phyloP scores from a whole-genome alignment of 2,113 vertebrate genomes.

The Caretta caretta region DNA sequence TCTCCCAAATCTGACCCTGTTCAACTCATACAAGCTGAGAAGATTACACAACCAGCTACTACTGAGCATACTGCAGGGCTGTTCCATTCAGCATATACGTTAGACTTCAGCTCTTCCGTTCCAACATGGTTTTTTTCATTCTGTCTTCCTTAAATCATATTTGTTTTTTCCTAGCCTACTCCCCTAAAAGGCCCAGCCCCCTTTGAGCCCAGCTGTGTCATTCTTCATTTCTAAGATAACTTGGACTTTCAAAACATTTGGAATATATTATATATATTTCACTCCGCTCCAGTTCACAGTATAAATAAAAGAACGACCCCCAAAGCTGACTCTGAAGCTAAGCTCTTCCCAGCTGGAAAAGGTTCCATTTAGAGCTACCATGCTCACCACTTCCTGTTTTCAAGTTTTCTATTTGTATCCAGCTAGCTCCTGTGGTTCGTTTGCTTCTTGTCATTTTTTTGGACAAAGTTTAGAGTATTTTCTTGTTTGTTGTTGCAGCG shows the following conservation, averaged over 20 bases:
- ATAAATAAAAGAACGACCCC: neutral
- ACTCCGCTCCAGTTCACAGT: neutral
- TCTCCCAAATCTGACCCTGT: neutral
- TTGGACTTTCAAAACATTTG: neutral
- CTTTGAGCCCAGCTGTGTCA: neutral
- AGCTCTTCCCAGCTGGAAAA: neutral
- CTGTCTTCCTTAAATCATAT: neutral
- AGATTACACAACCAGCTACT: neutral
- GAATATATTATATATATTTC: neutral
- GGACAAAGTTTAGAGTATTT: neutral
- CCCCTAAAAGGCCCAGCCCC: neutral
- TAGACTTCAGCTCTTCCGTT: neutral
- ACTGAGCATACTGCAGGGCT: neutral
- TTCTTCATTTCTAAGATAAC: neutral
- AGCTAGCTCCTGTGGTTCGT: neutral
- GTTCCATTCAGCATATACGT: neutral
- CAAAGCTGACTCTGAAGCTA: neutral
- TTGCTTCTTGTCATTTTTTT: neutral
- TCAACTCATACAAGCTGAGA: neutral
- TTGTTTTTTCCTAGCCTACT: neutral
- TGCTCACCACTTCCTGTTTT: neutral
- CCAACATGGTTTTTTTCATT: neutral
- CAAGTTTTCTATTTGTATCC: neutral
- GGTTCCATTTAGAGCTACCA: neutral
- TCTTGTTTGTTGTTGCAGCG: neutral